Conservation (phyloP, 2,797 vertebrate genomes). For the Arrhamphus sclerolepis region DNA sequence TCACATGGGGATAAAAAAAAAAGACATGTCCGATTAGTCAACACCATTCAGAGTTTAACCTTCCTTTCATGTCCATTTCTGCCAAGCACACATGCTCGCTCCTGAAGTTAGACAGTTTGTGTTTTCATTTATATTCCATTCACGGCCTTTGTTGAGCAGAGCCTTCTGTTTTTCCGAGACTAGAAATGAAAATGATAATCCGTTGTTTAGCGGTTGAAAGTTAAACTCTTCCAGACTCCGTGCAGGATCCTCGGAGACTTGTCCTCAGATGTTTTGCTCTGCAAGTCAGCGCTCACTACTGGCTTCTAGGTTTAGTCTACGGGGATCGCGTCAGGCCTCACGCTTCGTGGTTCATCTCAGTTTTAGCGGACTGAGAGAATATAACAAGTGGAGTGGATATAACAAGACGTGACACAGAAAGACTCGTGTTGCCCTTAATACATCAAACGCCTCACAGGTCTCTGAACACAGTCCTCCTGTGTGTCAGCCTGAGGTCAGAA, state of each 20-base stretch:
- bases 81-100: too few relatives aligned
- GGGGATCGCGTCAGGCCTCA: conserved; percentile 29
- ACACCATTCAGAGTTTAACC: too few relatives aligned
- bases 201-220: conserved; percentile 22
- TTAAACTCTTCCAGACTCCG: conserved; percentile 51
- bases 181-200: conserved; percentile 34
- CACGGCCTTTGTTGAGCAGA: neutral
- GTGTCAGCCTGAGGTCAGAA: conserved; percentile 29
- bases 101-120: conserved; percentile 5
- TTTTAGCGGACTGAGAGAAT: too few relatives aligned
- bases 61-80: too few relatives aligned
- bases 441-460: conserved; percentile 51
- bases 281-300: conserved; percentile 15
- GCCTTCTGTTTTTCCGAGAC: conserved; percentile 11
- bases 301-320: conserved; percentile 49
- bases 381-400: too few relatives aligned
- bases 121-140: conserved; percentile 22
- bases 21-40: too few relatives aligned
- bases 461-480: conserved; percentile 15
- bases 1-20: too few relatives aligned
- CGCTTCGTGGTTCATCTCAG: conserved; percentile 39
- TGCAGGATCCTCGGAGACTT: conserved; percentile 35
- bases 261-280: conserved; percentile 42
- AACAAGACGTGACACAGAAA: conserved; percentile 28
- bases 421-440: conserved; percentile 14